A percentile compares a stretch with the other conserved stretches of the same genome.
Conservation (phyloP, 2,113 vertebrate species). For the Tachycineta bicolor region DNA sequence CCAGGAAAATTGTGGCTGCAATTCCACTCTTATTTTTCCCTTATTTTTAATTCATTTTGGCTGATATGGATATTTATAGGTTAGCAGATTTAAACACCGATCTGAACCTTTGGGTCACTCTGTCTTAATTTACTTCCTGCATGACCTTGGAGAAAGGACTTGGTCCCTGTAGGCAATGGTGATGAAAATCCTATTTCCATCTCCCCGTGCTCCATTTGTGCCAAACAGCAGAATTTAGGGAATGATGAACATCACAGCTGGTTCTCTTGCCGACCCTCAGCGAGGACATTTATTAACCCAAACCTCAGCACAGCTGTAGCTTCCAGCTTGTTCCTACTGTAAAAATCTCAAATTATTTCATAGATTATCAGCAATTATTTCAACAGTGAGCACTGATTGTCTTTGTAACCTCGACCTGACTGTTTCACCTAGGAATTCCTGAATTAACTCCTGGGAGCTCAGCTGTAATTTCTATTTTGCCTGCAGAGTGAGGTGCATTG, state of each 20-base stretch:
- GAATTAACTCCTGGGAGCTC: not conserved
- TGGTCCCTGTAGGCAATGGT: not conserved
- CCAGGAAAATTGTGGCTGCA: not conserved
- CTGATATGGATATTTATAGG: not conserved
- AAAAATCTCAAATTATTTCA: not conserved
- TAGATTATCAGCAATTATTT: not conserved
- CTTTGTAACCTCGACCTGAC: not conserved
- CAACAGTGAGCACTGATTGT: not conserved
- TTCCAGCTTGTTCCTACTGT: not conserved
- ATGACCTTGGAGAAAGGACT: not conserved
- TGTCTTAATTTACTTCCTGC: not conserved
- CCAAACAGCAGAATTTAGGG: not conserved
- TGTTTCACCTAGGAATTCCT: not conserved
- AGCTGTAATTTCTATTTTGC: not conserved
- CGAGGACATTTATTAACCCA: not conserved
- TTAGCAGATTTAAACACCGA: accelerated
- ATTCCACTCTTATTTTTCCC: not conserved
- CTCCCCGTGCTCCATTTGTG: not conserved
- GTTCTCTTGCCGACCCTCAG: not conserved
- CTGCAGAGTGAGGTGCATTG: not conserved
- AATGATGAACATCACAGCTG: not conserved
- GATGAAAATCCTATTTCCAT: not conserved
- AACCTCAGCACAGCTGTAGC: too few species aligned
- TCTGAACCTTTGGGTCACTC: not conserved
- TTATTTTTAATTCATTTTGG: not conserved